phyloP scores from a whole-genome alignment of 1,140 invertebrate genomes.

The Drosophila sproati region DNA sequence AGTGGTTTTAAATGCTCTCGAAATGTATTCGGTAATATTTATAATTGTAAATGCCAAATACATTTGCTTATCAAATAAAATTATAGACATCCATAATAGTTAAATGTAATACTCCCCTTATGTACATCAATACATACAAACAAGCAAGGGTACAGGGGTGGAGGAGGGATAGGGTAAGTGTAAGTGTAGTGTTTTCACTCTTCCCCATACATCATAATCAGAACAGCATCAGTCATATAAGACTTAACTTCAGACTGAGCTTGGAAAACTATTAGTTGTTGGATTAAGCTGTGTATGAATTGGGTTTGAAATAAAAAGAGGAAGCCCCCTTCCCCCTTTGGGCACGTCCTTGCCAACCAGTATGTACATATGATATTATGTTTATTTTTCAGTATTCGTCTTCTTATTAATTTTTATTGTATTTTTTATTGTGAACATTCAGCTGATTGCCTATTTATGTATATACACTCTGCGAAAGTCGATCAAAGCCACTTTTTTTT shows the following conservation, averaged over 20 bases:
- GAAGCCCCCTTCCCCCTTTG: too few relatives aligned
- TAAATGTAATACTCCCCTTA: slow-evolving; percentile 28
- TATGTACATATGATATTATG: slow-evolving; percentile 17
- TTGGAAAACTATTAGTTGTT: too few relatives aligned
- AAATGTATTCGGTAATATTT: slow-evolving; percentile 8
- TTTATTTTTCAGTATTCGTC: slow-evolving; percentile 7
- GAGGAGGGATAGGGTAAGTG: too few relatives aligned
- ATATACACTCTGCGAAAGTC: neutral
- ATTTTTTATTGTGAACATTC: slow-evolving; percentile 20
- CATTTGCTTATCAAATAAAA: slow-evolving; percentile 22
- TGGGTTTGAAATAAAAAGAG: too few relatives aligned
- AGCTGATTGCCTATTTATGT: slow-evolving; percentile 50
- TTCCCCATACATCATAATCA: too few relatives aligned
- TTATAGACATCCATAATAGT: slow-evolving; percentile 4
- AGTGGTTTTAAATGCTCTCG: slow-evolving; percentile 20
- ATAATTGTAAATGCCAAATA: slow-evolving; percentile 34
- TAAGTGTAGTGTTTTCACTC: too few relatives aligned
- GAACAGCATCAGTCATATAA: too few relatives aligned
- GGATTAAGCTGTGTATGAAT: too few relatives aligned
- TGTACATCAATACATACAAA: slow-evolving; percentile 28
- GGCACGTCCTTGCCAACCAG: too few relatives aligned
- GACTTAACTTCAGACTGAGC: too few relatives aligned
- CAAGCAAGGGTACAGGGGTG: neutral
- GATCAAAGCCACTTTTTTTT: too few relatives aligned
- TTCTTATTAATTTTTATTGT: slow-evolving; percentile 4